Conservation (phyloP, 2,797 vertebrate genomes). For the Chaenodraco wilsoni region DNA sequence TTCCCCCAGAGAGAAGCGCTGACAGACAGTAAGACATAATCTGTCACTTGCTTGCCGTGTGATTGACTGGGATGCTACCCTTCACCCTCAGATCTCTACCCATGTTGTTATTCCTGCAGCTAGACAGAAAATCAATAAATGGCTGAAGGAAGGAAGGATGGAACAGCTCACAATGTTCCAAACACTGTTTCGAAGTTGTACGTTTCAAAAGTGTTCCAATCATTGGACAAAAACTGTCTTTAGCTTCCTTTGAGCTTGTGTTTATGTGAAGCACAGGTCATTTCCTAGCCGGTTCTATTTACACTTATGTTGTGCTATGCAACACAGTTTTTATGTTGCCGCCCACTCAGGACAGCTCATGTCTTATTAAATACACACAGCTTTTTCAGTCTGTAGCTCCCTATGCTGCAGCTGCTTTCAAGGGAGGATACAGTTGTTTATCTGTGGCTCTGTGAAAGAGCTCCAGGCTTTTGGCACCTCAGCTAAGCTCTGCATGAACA, state of each 20-base stretch:
- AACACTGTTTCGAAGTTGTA: conserved; percentile 25
- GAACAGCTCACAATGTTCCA: conserved; percentile 29
- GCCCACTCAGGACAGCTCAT: conserved; percentile 41
- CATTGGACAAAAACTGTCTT: conserved; percentile 19
- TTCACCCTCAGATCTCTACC: conserved; percentile 46
- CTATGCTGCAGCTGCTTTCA: conserved; percentile 35
- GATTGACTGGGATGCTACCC: conserved; percentile 50
- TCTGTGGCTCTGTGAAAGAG: conserved; percentile 27
- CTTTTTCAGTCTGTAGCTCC: conserved; percentile 28
- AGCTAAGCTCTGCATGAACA: conserved; percentile 24
- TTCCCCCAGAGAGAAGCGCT: conserved; percentile 15
- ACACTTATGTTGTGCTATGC: conserved; percentile 16
- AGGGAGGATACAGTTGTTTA: conserved; percentile 37
- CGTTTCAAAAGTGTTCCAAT: conserved; percentile 36
- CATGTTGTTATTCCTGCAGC: conserved; percentile 62
- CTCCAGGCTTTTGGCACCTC: conserved; percentile 39
- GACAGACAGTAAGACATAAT: conserved; percentile 44
- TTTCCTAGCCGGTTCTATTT: conserved; percentile 39
- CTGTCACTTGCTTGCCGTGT: conserved; percentile 42
- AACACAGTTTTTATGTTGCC: conserved; percentile 35
- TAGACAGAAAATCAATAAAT: conserved; percentile 69
- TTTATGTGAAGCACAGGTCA: conserved; percentile 26
- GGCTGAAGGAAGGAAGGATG: conserved; percentile 19
- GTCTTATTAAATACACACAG: conserved; percentile 36
- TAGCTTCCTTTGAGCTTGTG: conserved; percentile 16